A percentile compares a stretch with the other conserved stretches of the same genome.
These are phyloP conservation scores for Cinclus cinclus DNA, from an alignment of 2,113 vertebrate species.

Conservation along the genomic window DNA sequence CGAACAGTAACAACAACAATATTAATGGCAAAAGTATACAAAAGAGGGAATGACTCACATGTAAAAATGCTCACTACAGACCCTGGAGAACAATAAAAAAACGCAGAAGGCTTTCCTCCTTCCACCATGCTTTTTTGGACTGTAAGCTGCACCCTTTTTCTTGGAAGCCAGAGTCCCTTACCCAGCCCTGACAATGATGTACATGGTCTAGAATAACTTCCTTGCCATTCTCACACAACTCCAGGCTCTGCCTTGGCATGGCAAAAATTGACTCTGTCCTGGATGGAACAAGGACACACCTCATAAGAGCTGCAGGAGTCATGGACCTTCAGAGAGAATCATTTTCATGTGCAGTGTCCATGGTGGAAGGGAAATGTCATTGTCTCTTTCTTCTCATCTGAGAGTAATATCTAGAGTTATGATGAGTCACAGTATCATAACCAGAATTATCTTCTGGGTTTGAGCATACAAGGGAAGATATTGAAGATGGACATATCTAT, in stretches of 20 bases:
- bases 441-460: not conserved
- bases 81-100: not conserved
- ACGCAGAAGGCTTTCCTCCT: rapidly evolving
- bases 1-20: not conserved
- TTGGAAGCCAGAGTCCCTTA: not conserved
- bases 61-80: not conserved
- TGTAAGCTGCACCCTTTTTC: not conserved
- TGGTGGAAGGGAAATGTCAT: not conserved
- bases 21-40: not conserved
- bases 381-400: not conserved
- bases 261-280: not conserved
- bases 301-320: not conserved
- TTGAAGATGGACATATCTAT: not conserved
- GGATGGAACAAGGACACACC: not conserved
- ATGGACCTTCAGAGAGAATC: not conserved
- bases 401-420: not conserved
- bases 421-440: not conserved
- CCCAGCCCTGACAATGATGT: not conserved
- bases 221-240: not conserved
- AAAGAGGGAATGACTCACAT: not conserved
- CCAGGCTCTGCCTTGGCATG: not conserved
- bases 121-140: not conserved
- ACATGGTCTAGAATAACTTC: not conserved
- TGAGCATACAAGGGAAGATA: not conserved
- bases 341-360: not conserved